A percentile compares a stretch with the other conserved stretches of the same genome.
phyloP scores from a whole-genome alignment of 2,797 vertebrate species.

The Mormyrus proboscirostris region DNA sequence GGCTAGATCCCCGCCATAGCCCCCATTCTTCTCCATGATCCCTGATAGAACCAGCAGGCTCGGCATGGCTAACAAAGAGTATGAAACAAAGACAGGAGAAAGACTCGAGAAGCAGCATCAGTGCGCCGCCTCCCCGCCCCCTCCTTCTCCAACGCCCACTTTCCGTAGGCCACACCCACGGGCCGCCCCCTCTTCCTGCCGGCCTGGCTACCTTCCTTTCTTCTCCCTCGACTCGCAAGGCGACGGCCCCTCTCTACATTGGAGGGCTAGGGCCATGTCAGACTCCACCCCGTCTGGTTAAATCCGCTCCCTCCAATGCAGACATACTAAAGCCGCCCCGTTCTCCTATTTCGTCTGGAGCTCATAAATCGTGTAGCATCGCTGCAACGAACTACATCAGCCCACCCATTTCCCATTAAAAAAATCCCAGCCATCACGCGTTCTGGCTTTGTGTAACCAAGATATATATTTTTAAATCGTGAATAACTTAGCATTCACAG shows the following conservation, averaged over 20 bases:
- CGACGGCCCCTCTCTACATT: slow-evolving; percentile 59
- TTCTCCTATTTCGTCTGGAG: slow-evolving; percentile 57
- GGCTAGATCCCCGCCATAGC: slow-evolving; percentile 71
- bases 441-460: slow-evolving; percentile 19
- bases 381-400: slow-evolving; percentile 36
- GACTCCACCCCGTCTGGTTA: slow-evolving; percentile 68
- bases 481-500: not conserved
- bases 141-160: slow-evolving; percentile 40
- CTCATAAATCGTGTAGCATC: slow-evolving; percentile 60
- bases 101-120: slow-evolving; percentile 78
- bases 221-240: slow-evolving; percentile 44
- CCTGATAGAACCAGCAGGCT: slow-evolving; percentile 97
- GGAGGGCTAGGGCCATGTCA: slow-evolving; percentile 46
- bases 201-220: slow-evolving; percentile 34
- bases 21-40: slow-evolving; percentile 98
- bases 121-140: slow-evolving; percentile 61
- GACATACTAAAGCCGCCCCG: slow-evolving; percentile 57
- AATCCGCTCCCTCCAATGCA: slow-evolving; percentile 36
- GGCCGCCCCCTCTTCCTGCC: slow-evolving; percentile 55
- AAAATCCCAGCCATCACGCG: not conserved
- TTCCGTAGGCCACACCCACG: slow-evolving; percentile 57
- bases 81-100: slow-evolving; percentile 80
- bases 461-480: not conserved
- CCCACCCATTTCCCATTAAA: slow-evolving; percentile 21
- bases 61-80: slow-evolving; percentile 97